Evolutionary conservation across 1,140 invertebrate genomes (phyloP).

Genomic region (Drosophila dunni): DNA sequence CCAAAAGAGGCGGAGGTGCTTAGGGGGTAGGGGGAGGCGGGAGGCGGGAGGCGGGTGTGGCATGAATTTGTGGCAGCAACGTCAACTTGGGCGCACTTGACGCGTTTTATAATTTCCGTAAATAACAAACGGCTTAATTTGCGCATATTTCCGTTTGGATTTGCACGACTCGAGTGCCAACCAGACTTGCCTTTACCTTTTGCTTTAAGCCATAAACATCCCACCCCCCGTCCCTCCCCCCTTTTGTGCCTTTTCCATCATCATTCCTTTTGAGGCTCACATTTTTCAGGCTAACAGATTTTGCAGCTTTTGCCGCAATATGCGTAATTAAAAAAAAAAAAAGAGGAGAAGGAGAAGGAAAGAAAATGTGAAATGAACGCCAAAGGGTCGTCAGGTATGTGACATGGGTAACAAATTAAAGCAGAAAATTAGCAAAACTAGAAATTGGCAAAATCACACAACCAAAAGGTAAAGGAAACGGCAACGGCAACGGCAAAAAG

Average conservation of each 20-base stretch:
- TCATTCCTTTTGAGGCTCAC: slow-evolving; percentile 13
- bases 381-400: slow-evolving; percentile 20
- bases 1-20: neutral
- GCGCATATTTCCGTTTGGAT: slow-evolving; percentile 82
- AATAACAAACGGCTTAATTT: slow-evolving; percentile 83
- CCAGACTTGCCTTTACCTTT: slow-evolving; percentile 14
- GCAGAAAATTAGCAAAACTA: neutral
- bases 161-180: slow-evolving; percentile 75
- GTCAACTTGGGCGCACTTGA: slow-evolving; percentile 71
- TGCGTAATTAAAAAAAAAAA: slow-evolving; percentile 44
- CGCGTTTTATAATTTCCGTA: slow-evolving; percentile 80
- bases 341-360: too few relatives aligned
- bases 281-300: slow-evolving; percentile 29
- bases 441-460: too few relatives aligned
- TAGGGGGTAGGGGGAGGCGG: neutral
- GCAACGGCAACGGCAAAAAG: too few relatives aligned
- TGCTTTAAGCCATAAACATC: neutral
- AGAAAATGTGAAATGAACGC: neutral
- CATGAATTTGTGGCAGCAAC: slow-evolving; percentile 38
- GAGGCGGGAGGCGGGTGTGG: slow-evolving; percentile 27
- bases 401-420: slow-evolving; percentile 17
- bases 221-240: neutral
- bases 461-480: too few relatives aligned
- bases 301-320: slow-evolving; percentile 35
- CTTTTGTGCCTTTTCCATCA: neutral